Evolutionary conservation across 2,888 invertebrate genomes (phyloP).

Genomic region (Diaperis boleti): DNA sequence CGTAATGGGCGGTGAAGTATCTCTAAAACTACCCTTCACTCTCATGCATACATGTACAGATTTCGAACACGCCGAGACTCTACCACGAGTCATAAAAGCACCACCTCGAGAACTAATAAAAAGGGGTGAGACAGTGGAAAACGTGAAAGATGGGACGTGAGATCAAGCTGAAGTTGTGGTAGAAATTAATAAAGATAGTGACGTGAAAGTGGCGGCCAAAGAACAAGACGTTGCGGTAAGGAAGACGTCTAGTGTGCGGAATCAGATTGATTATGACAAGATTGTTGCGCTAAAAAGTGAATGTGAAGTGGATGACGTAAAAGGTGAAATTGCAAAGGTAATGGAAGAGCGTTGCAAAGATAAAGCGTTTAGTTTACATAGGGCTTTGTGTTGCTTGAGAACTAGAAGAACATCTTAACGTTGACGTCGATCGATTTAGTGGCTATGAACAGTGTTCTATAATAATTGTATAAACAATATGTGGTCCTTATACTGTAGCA

Average conservation of each 20-base stretch:
- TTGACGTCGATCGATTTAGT: neutral
- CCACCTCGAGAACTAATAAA: too few relatives aligned
- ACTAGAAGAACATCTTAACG: conserved; percentile 63
- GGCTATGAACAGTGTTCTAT: neutral
- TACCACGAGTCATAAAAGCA: conserved; percentile 64
- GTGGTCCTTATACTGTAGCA: conserved; percentile 11
- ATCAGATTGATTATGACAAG: conserved; percentile 36
- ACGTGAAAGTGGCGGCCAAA: conserved; percentile 17
- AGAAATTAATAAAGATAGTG: conserved; percentile 60
- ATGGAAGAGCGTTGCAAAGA: conserved; percentile 59
- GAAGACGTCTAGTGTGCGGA: conserved; percentile 4
- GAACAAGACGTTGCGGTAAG: conserved; percentile 11
- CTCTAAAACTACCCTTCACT: conserved; percentile 84
- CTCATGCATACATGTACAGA: conserved; percentile 80
- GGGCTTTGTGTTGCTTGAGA: conserved; percentile 70
- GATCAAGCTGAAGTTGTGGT: conserved; percentile 63
- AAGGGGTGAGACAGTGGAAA: conserved; percentile 37
- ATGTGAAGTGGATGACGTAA: conserved; percentile 25
- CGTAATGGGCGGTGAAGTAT: conserved; percentile 84
- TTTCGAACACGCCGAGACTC: conserved; percentile 71
- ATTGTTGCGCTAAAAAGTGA: conserved; percentile 40
- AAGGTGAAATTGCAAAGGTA: conserved; percentile 51
- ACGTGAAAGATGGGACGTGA: conserved; percentile 63
- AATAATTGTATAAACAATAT: conserved; percentile 14
- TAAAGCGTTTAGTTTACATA: conserved; percentile 67